phyloP scores from a whole-genome alignment of 2,888 invertebrate genomes.

The Euplexia lucipara region DNA sequence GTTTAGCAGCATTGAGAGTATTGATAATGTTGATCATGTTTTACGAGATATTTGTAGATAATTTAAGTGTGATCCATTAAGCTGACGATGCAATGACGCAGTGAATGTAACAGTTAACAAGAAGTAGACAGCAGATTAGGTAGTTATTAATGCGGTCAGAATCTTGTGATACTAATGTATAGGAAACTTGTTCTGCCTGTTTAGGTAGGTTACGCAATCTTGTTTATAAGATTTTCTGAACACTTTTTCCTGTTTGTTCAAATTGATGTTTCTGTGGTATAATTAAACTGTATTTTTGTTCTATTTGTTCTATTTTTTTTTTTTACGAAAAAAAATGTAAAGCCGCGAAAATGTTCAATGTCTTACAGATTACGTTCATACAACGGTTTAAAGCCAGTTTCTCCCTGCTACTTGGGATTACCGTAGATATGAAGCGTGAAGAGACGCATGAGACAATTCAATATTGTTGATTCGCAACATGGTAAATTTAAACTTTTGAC shows the following conservation, averaged over 20 bases:
- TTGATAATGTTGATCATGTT: slow-evolving; percentile 44
- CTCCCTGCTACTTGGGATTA: neutral
- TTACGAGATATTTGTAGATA: slow-evolving; percentile 24
- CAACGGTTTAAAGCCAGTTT: neutral
- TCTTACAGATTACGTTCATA: no score
- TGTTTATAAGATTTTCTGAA: slow-evolving; percentile 3
- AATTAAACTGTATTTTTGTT: neutral
- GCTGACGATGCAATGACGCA: slow-evolving; percentile 28
- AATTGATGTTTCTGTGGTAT: slow-evolving; percentile 5
- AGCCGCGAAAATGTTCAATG: neutral
- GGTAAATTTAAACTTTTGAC: neutral
- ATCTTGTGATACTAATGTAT: slow-evolving; percentile 10
- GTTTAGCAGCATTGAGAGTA: slow-evolving; percentile 51
- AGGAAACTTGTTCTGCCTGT: neutral
- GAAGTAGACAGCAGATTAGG: slow-evolving; percentile 46
- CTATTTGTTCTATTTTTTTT: no score
- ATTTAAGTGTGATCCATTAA: slow-evolving; percentile 28
- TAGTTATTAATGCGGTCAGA: neutral
- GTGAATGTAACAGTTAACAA: slow-evolving; percentile 42
- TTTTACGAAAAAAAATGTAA: no score
- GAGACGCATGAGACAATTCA: neutral
- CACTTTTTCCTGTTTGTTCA: slow-evolving; percentile 52
- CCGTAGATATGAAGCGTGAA: neutral
- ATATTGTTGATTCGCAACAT: neutral
- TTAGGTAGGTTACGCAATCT: neutral